Evolutionary conservation across 2,888 invertebrate species (phyloP).

Genomic region (Drosophila pegasa): DNA sequence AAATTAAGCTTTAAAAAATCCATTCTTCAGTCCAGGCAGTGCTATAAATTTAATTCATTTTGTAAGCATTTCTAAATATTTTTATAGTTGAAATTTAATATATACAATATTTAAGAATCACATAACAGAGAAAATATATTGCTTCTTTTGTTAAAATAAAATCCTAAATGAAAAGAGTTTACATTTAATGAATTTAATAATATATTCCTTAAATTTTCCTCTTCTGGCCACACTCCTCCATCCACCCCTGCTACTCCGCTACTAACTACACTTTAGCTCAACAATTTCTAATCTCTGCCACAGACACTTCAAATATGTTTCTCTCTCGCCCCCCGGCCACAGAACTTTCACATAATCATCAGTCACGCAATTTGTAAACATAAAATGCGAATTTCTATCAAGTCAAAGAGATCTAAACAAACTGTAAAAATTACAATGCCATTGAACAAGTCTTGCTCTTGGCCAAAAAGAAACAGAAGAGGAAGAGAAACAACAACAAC

Average conservation of each 20-base stretch:
- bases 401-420: constrained; percentile 56
- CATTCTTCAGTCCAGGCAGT: too few species aligned
- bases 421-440: constrained; percentile 64
- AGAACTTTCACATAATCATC: constrained; percentile 49
- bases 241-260: not conserved
- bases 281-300: constrained; percentile 13
- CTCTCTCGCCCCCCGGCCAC: not conserved
- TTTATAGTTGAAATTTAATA: too few species aligned
- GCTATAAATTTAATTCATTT: too few species aligned
- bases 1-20: too few species aligned
- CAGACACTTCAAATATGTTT: constrained; percentile 48
- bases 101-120: too few species aligned
- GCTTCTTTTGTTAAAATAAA: too few species aligned
- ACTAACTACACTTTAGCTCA: constrained; percentile 3
- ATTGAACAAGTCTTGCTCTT: constrained; percentile 41
- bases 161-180: too few species aligned
- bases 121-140: too few species aligned
- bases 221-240: not conserved
- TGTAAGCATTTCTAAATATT: too few species aligned
- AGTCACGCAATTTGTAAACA: constrained; percentile 66
- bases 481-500: not conserved
- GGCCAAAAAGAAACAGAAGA: constrained; percentile 10
- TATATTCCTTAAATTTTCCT: not conserved
- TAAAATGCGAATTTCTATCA: constrained; percentile 49
- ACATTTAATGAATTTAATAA: not conserved